Conservation (phyloP, 1,140 invertebrate species). For the Condylostylus longicornis region DNA sequence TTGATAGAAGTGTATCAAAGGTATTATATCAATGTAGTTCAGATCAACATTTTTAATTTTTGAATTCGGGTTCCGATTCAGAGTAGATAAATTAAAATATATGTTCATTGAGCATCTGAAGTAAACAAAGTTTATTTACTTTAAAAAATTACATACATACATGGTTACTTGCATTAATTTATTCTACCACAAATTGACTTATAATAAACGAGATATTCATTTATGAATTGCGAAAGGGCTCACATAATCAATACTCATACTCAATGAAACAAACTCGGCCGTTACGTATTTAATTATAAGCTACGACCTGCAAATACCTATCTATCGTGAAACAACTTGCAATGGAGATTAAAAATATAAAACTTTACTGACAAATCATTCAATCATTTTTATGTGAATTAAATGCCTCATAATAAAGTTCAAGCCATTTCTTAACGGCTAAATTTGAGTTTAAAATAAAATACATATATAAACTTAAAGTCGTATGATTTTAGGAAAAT, state of each 20-base stretch:
- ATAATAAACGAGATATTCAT: slow-evolving; percentile 1
- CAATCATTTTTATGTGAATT: too few relatives aligned
- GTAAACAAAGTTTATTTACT: neutral
- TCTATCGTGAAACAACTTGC: too few relatives aligned
- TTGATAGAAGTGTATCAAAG: too few relatives aligned
- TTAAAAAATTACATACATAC: neutral
- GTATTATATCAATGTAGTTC: neutral
- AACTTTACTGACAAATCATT: slow-evolving; percentile 8
- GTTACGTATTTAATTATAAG: neutral
- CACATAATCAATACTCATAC: slow-evolving; percentile 5
- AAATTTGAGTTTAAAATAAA: too few relatives aligned
- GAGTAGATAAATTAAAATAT: neutral
- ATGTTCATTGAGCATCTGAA: neutral
- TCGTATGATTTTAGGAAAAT: too few relatives aligned
- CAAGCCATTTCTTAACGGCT: too few relatives aligned
- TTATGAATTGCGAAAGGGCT: neutral
- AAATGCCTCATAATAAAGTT: too few relatives aligned
- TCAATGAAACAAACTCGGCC: neutral
- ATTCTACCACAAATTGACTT: slow-evolving; percentile 1
- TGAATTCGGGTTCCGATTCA: neutral
- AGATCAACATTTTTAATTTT: neutral
- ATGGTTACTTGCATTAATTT: neutral
- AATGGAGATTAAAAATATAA: slow-evolving; percentile 9
- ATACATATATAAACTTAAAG: too few relatives aligned
- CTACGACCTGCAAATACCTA: too few relatives aligned